A percentile compares a stretch with the other conserved stretches of the same genome.
These are phyloP conservation scores for Sapayoa aenigma DNA, from an alignment of 2,113 vertebrate species.

Conservation along the genomic window DNA sequence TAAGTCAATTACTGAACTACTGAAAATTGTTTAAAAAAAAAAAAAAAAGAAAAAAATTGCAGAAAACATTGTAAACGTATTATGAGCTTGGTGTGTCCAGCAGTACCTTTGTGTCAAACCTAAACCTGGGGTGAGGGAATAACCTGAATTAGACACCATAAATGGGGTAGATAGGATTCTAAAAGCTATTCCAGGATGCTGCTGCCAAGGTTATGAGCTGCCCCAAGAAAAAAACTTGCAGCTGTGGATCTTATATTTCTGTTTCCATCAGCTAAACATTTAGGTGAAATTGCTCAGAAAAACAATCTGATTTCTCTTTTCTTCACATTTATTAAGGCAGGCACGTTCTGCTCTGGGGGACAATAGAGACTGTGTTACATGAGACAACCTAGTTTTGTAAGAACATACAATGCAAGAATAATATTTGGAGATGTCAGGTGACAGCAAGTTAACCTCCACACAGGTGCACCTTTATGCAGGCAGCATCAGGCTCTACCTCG, in stretches of 20 bases:
- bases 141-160: not conserved
- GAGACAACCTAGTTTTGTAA: not conserved
- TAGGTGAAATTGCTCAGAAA: not conserved
- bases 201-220: not conserved
- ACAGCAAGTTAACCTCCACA: not conserved
- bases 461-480: not conserved
- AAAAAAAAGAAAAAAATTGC: not conserved
- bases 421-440: constrained; percentile 4
- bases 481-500: not conserved
- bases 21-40: not conserved
- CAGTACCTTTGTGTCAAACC: not conserved
- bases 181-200: not conserved
- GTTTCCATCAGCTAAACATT: not conserved
- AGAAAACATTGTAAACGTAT: not conserved
- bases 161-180: not conserved
- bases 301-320: not conserved
- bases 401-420: not conserved
- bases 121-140: not conserved
- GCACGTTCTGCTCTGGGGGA: not conserved
- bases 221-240: not conserved
- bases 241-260: not conserved
- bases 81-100: not conserved
- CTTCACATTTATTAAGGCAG: not conserved
- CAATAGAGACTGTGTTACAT: not conserved
- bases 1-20: not conserved